A percentile compares a stretch with the other conserved stretches of the same genome.
These are phyloP conservation scores for Chanos chanos DNA, from an alignment of 2,797 vertebrate species.

Conservation along the genomic window DNA sequence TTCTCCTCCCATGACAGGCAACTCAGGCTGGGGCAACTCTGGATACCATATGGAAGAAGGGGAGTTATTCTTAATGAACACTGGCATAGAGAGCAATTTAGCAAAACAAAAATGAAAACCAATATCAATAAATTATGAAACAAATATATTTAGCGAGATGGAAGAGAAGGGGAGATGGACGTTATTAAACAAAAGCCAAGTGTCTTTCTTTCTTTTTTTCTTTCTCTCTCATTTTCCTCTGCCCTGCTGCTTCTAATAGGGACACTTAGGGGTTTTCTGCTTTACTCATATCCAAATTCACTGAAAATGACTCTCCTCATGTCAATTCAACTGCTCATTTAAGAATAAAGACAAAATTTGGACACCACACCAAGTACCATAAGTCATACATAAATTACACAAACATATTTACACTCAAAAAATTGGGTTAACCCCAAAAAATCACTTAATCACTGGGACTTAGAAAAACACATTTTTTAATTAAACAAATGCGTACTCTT, in stretches of 20 bases:
- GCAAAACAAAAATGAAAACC: slow-evolving; percentile 47
- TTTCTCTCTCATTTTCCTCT: slow-evolving; percentile 42
- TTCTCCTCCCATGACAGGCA: slow-evolving; percentile 48
- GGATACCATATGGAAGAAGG: slow-evolving; percentile 37
- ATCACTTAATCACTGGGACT: no score
- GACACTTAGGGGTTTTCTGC: slow-evolving; percentile 61
- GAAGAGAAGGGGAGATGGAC: slow-evolving; percentile 42
- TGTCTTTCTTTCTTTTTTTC: slow-evolving; percentile 27
- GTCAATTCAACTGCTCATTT: slow-evolving; percentile 82
- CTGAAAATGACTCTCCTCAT: slow-evolving; percentile 72
- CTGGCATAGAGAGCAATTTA: slow-evolving; percentile 38
- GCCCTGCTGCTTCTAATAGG: slow-evolving; percentile 46
- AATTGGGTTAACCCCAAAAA: no score
- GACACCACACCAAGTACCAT: no score
- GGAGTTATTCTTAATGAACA: slow-evolving; percentile 32
- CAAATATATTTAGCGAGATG: slow-evolving; percentile 52
- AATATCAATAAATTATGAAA: slow-evolving; percentile 59
- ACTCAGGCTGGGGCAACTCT: slow-evolving; percentile 38
- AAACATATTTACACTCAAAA: no score
- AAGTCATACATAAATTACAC: no score
- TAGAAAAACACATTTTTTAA: no score
- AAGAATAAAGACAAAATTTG: no score
- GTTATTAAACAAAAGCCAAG: slow-evolving; percentile 48
- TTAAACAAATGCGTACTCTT: slow-evolving; percentile 78
- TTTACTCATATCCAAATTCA: slow-evolving; percentile 73